Evolutionary conservation across 1,140 invertebrate genomes (phyloP), one percentile per base, ranked within the genome.

Genomic region (Drosophila pectinifera): DNA sequence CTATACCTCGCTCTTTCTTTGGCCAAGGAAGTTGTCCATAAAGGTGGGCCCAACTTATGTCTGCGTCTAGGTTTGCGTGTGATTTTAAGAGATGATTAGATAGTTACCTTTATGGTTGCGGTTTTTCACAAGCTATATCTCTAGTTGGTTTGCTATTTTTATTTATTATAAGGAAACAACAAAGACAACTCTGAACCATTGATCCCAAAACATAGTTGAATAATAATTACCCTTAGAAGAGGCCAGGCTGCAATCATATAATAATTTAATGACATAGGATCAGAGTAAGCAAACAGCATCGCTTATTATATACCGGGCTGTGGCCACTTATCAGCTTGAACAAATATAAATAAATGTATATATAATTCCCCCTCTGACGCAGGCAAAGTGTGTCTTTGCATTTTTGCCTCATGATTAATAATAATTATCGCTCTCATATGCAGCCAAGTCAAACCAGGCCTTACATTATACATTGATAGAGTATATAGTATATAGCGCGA

Each of bases 391-490:
- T 55, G 63, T 41, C 20, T 69, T 69, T 69, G 43, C 51, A 74
- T 55, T 74, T 56, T 75, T 74, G 51, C 39, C 42, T 75, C 39
- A 51, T 75, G 73, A 75, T 65, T 75, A 75, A 75, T 75, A 63
- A 65, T 57, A 74, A 75, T 74, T 70, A 49, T 48, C 36, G 31
- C 28, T 34, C 24, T 51, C 48, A 62, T 63, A 49, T 65, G 39
- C 68, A 26, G 45, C 14, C 14, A 55, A 73, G 55, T 72, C 70
- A 53, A 72, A 72, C 24, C 70, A 62, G 64, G 58, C 58, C 57
- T 67, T 63, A 59, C 42, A 59, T 20, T 36, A 34, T 49, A 49
- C 11, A 63, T 16, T 51, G 24, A 18, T 26, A 1, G 4, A 45
- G 43, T 65, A 43, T 7, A 28, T 53, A 59, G 38, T 7, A 28